Evolutionary conservation across 2,888 invertebrate species (phyloP), one percentile per base, ranked within the genome.

Genomic region (Agelastica alni): DNA sequence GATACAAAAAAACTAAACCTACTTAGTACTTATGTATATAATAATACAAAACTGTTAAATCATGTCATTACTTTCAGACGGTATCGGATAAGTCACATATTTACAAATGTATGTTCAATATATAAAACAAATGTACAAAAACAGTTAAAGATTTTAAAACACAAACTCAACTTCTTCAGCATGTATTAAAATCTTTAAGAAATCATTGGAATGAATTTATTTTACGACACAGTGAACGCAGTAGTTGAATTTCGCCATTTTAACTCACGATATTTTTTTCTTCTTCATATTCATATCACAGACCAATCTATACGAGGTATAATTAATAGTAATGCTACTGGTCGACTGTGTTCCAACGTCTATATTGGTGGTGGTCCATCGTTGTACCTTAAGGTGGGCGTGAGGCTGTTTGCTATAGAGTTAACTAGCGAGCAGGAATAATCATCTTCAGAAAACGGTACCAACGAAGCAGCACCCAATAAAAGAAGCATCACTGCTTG

Each of bases 361-460:
- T 87, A 95, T 56, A 92, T 85, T 46, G 97, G 96, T 53, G 96
- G 97, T 42, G 95, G 94, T 60, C 96, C 96, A 74, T 96, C 89
- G 14, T 91, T 90, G 79, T 95, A 96, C 54, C 89, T 84, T 65
- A 96, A 81, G 77, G 94, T 89, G 32, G 96, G 95, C 65, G 93
- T 91, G 51, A 96, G 83, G 66, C 89, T 90, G 65, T 88, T 82
- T 13, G 89, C 88, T 68, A 93, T 85, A 66, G 88, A 88, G 77
- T 92, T 93, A 65, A 89, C 85, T 73, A 95, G 84, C 77, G 89
- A 88, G 76, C 94, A 91, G 60, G 87, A 86, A 76, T 89, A 91
- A 72, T 92, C 92, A 70, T 89, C 88, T 78, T 91, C 91, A 61
- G 89, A 86, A 77, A 91, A 88, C 3, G 95, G 95, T 47, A 97